These are phyloP conservation scores for human DNA, from an alignment of 2,113 vertebrate species.

Conservation along the genomic window GRCh38 chr5:92880001-92880500, in stretches of 20 bases:
- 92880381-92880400: constrained; percentile 85
- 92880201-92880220: constrained; percentile 86
- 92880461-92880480: constrained; percentile 89
- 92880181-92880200: constrained; percentile 87
- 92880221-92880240: constrained; percentile 81
- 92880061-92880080: constrained; percentile 57
- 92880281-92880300: constrained; percentile 91
- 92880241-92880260: constrained; percentile 87
- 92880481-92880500: constrained; percentile 77
- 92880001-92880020: constrained; percentile 30
- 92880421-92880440: constrained; percentile 86
- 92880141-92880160: constrained; percentile 81
- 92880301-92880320: constrained; percentile 97
- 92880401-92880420: constrained; percentile 95
- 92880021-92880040: constrained; percentile 55
- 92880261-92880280: constrained; percentile 88
- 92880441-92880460: constrained; percentile 86
- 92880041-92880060: neutral
- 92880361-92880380: constrained; percentile 88
- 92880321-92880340: constrained; percentile 95
- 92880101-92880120: constrained; percentile 72
- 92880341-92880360: constrained; percentile 93
- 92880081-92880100: constrained; percentile 75
- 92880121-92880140: constrained; percentile 84
- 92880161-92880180: constrained; percentile 92